Base-by-base conservation (phyloP, 2,797 vertebrate genomes). In the Acanthiza pusilla region DNA sequence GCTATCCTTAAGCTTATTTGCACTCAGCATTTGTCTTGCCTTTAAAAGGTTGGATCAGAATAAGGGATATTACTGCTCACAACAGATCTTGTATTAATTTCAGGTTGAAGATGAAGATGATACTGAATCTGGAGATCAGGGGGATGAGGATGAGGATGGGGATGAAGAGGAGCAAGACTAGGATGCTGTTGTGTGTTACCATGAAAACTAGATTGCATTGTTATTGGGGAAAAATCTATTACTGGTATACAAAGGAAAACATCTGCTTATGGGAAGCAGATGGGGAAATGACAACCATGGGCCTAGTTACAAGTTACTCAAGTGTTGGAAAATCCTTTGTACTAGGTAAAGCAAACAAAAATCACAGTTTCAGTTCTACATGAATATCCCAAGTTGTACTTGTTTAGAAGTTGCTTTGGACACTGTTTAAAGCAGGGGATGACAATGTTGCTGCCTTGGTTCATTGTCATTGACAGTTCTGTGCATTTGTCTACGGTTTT, bases 21-120 rank as follows among this genome's bases (percentile, higher is more conserved):
- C 22, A 3, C 5, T 79, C 4, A 8, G 29, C 17, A 5, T 73
- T 76, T 58, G 30, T 58, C 45, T 25, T 45, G 30, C n/a, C 34
- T 80, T 84, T 9, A 19, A 1, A 45, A 60, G 18, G 17, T 4
- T 61, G 54, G 11, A 29, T 51, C 16, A 10, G 36, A 61, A 7
- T 22, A 58, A 60, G 45, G 16, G 54, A 20, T 80, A 29, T 38
- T 38, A 18, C 8, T 43, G 76, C 50, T 95, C 25, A 86, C 40
- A n/a, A 32, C 3, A 11, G 2, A 8, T 76, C 14, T 73, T 38
- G 16, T 30, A 6, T 57, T 54, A 1, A 40, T 78, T 94, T 78
- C 96, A 99, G 99, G 98, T 99, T 95, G 99, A 99, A 96, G 99
- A 99, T 96, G 99, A 99, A 78, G 99, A 99, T 71, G 99, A 99